Evolutionary conservation across 2,888 invertebrate genomes (phyloP).

Genomic region (Melikaiella ostensackeni): DNA sequence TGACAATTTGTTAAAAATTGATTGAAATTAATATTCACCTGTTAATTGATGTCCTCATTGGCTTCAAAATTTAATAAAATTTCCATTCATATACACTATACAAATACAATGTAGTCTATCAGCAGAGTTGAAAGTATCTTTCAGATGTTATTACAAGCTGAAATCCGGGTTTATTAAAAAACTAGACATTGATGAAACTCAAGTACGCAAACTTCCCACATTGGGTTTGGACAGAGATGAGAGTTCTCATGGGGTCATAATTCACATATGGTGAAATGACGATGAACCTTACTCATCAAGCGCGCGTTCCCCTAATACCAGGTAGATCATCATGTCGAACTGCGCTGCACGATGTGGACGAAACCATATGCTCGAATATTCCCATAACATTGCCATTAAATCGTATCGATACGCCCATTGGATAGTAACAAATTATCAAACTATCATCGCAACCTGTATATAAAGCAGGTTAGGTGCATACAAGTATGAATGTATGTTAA

Average conservation of each 20-base stretch:
- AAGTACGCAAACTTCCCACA: conserved; percentile 39
- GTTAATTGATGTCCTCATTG: no score
- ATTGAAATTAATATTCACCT: no score
- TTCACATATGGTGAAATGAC: conserved; percentile 41
- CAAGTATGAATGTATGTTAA: neutral
- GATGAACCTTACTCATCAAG: conserved; percentile 36
- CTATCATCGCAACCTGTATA: conserved; percentile 41
- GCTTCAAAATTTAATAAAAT: no score
- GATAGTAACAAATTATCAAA: conserved; percentile 46
- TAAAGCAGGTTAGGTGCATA: conserved; percentile 6
- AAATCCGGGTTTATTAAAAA: conserved; percentile 32
- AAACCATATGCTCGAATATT: conserved; percentile 47
- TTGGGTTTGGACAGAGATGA: conserved; percentile 26
- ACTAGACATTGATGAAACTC: conserved; percentile 31
- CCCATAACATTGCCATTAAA: conserved; percentile 47
- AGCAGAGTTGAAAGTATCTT: neutral
- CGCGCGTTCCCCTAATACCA: conserved; percentile 30
- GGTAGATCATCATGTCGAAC: conserved; percentile 26
- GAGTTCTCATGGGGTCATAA: conserved; percentile 37
- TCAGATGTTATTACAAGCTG: conserved; percentile 11
- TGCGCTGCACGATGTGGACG: conserved; percentile 42
- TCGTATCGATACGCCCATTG: conserved; percentile 42
- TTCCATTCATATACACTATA: no score
- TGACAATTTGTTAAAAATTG: no score
- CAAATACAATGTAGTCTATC: no score